These are phyloP conservation scores for Callitettix versicolor DNA, from an alignment of 1,140 invertebrate species.

Conservation along the genomic window DNA sequence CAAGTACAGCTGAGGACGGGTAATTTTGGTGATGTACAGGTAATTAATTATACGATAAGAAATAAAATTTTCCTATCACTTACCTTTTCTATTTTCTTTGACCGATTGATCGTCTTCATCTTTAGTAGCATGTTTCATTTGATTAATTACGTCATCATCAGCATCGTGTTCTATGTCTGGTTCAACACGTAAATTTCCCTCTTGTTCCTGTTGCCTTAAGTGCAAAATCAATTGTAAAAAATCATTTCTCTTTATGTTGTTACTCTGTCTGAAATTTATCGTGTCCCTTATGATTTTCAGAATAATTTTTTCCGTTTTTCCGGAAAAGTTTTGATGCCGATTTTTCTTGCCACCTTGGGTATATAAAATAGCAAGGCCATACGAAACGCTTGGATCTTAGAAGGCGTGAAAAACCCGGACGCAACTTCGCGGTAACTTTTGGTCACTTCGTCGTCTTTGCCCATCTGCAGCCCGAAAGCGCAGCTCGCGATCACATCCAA, in stretches of 20 bases:
- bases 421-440: constrained; percentile 38
- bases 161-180: not conserved
- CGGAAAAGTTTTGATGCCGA: not conserved
- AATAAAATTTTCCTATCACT: too few relatives aligned
- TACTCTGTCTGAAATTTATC: constrained; percentile 33
- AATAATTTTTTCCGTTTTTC: constrained; percentile 27
- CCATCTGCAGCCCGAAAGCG: constrained; percentile 50
- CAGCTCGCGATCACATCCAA: constrained; percentile 52
- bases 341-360: not conserved
- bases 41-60: too few relatives aligned
- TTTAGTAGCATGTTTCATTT: not conserved
- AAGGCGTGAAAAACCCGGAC: constrained; percentile 20
- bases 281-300: constrained; percentile 27
- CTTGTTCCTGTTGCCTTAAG: constrained; percentile 17
- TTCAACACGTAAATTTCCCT: not conserved
- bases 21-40: too few relatives aligned
- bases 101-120: not conserved
- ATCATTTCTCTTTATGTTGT: constrained; percentile 36
- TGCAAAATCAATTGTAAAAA: constrained; percentile 29
- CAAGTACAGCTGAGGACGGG: too few relatives aligned
- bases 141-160: not conserved
- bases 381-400: constrained; percentile 5
- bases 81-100: not conserved
- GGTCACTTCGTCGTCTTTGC: constrained; percentile 40
- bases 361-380: constrained; percentile 1